These are phyloP conservation scores for Tenebrosternarchus preto DNA, from an alignment of 2,113 vertebrate species.

Conservation along the genomic window DNA sequence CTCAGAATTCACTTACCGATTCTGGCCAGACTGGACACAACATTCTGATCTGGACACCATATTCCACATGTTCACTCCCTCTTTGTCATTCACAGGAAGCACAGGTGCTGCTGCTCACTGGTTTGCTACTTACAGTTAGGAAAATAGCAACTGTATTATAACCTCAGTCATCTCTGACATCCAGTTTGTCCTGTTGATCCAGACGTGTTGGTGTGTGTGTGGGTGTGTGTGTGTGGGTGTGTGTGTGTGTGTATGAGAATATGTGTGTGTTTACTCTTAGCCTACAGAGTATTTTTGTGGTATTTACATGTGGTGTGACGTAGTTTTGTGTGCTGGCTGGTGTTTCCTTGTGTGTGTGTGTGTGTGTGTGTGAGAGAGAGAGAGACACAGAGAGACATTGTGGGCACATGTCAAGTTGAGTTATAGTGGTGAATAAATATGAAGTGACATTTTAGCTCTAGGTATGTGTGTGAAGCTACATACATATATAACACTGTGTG, in stretches of 20 bases:
- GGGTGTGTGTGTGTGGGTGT: conserved; percentile 14
- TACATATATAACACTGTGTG: background rate
- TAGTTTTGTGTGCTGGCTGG: too few relatives aligned
- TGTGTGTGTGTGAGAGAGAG: background rate
- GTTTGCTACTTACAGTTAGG: too few relatives aligned
- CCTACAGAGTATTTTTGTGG: too few relatives aligned
- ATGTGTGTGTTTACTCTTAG: background rate
- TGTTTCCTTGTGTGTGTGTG: background rate
- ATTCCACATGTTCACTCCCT: too few relatives aligned
- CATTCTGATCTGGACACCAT: too few relatives aligned
- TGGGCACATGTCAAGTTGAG: background rate
- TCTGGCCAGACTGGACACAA: too few relatives aligned
- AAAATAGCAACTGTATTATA: too few relatives aligned
- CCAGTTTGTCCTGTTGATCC: background rate
- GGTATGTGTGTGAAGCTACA: background rate
- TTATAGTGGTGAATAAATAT: background rate
- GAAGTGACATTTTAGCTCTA: background rate
- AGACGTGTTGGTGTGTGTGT: background rate
- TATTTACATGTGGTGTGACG: too few relatives aligned
- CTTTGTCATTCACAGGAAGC: too few relatives aligned
- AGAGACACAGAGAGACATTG: background rate
- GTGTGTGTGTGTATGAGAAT: background rate
- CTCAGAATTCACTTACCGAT: too few relatives aligned
- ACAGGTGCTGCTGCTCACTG: too few relatives aligned
- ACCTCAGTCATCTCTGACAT: background rate